Evolutionary conservation across 2,797 vertebrate species (phyloP), one percentile per base, ranked within the genome.

Genomic region (Siniperca scherzeri): DNA sequence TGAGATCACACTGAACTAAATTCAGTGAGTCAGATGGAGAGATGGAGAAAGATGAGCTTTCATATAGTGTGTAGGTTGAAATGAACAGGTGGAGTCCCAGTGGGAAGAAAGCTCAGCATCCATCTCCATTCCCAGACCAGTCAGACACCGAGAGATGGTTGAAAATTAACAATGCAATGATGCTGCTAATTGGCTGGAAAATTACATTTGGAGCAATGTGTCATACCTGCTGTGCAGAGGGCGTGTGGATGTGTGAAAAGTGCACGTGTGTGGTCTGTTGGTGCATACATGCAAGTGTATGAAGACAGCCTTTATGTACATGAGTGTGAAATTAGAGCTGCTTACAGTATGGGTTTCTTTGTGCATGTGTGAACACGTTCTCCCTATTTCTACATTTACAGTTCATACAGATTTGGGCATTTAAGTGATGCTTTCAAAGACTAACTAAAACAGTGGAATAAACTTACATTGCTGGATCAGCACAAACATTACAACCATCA

Each of bases 121-220:
- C 57, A 36, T 81, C 81, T 70, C 40, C 30, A 38, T 53, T 85
- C 78, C 55, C 72, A 81, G 55, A 89, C 55, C 70, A 66, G 64
- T 74, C 44, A 77, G 68, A 83, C 76, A 42, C 69, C 2, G 73
- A 67, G 42, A 52, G 50, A 67, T 64, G 55, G 12, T 40, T 40
- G 14, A 11, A 82, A 70, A 88, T 82, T 38, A 82, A 57, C 82
- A 72, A 79, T 25, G 59, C 80, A 74, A 83, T 38, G 46, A 80
- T 7, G 44, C 70, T 17, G 74, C 81, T 94, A 92, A 92, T 90
- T 87, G 85, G 38, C 74, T 80, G 81, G 81, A 90, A 92, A 91
- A 92, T 91, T 65, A 62, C 77, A 83, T 70, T 89, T 82, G 84
- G 81, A 89, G 64, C 71, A 62, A 86, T 73, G 77, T 65, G 75